phyloP scores from a whole-genome alignment of 2,888 invertebrate species.

The Punctoribates punctum region DNA sequence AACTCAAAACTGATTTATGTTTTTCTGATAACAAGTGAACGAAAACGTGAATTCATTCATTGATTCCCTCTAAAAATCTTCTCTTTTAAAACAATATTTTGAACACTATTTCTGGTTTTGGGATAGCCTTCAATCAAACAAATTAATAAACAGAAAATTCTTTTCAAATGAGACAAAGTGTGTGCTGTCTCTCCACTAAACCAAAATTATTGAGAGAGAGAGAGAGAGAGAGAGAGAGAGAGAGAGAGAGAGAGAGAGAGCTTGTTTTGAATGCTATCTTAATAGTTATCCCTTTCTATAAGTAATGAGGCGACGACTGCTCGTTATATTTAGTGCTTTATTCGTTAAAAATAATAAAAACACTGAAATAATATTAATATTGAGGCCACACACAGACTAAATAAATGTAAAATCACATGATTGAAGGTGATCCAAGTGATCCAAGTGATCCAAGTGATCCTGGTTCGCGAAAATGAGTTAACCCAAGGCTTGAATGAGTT shows the following conservation, averaged over 20 bases:
- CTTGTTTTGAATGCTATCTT: too few species aligned
- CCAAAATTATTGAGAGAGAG: background rate
- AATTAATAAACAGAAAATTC: too few species aligned
- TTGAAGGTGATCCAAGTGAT: background rate
- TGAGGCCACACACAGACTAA: slow-evolving; percentile 11
- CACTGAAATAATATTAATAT: slow-evolving; percentile 1
- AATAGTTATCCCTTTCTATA: background rate
- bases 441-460: background rate
- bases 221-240: too few species aligned
- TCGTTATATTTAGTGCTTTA: background rate
- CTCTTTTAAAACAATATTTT: background rate
- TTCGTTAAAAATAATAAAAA: background rate
- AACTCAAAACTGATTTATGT: background rate
- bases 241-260: too few species aligned
- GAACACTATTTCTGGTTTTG: background rate
- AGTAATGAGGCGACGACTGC: background rate
- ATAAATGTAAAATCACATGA: background rate
- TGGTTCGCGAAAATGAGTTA: background rate
- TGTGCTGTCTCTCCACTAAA: background rate
- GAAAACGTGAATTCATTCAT: slow-evolving; percentile 1
- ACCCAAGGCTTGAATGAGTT: background rate
- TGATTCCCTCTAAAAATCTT: background rate
- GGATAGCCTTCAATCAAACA: background rate
- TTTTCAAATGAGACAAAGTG: too few species aligned
- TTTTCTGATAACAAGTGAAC: background rate